phyloP scores from a whole-genome alignment of 2,888 invertebrate species.

The Empis stercorea region DNA sequence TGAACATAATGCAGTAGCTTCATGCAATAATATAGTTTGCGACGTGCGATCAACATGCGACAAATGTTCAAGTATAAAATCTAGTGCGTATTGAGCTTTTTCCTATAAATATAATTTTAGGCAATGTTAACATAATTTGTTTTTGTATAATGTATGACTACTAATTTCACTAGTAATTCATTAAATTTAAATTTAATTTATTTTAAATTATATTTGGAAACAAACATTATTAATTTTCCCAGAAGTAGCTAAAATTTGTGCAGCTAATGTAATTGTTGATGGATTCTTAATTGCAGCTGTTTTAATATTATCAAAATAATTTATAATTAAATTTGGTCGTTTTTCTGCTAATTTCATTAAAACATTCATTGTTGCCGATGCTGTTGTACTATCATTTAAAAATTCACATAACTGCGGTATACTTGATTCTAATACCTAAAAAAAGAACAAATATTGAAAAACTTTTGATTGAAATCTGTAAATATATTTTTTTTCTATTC shows the following conservation, averaged over 20 bases:
- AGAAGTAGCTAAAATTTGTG: constrained; percentile 55
- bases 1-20: constrained; percentile 68
- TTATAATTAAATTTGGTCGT: constrained; percentile 54
- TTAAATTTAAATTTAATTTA: too few relatives aligned
- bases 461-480: too few relatives aligned
- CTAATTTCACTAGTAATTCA: background rate
- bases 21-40: constrained; percentile 62
- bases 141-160: background rate
- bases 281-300: constrained; percentile 53
- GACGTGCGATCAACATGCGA: constrained; percentile 56
- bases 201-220: too few relatives aligned
- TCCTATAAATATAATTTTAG: constrained; percentile 41
- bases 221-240: constrained; percentile 56
- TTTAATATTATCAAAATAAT: constrained; percentile 56
- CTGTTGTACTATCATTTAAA: constrained; percentile 45
- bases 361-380: constrained; percentile 54
- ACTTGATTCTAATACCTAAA: constrained; percentile 61
- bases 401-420: constrained; percentile 72
- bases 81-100: constrained; percentile 66
- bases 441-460: constrained; percentile 14
- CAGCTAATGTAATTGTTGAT: constrained; percentile 50
- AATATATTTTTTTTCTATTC: too few relatives aligned
- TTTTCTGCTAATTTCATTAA: constrained; percentile 61
- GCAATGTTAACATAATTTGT: background rate
- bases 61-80: constrained; percentile 66